phyloP scores from a whole-genome alignment of 2,888 invertebrate species.

The Hirtodrosophila trivittata region DNA sequence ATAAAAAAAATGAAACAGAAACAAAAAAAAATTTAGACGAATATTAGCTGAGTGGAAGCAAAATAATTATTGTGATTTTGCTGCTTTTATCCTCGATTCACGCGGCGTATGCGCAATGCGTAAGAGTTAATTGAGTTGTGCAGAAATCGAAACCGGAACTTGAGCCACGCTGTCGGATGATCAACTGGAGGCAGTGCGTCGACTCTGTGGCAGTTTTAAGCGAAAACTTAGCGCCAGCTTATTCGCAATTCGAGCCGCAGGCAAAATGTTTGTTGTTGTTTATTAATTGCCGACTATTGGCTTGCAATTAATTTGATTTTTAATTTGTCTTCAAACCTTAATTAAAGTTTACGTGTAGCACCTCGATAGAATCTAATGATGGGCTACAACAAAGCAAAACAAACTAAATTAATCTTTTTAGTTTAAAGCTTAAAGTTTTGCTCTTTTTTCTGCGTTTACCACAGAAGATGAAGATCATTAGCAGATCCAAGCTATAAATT shows the following conservation, averaged over 20 bases:
- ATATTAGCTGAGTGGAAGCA: too few species aligned
- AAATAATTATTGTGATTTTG: conserved; percentile 1
- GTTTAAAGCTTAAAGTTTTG: conserved; percentile 41
- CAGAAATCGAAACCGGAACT: too few species aligned
- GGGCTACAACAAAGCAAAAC: conserved; percentile 26
- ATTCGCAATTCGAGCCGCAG: conserved; percentile 27
- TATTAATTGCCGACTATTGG: conserved; percentile 39
- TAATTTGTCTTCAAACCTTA: conserved; percentile 41
- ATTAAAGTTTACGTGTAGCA: conserved; percentile 59
- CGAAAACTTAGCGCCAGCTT: conserved; percentile 13
- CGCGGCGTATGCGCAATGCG: conserved; percentile 42
- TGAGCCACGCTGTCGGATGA: conserved; percentile 12
- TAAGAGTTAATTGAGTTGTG: conserved; percentile 9
- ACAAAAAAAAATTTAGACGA: conserved; percentile 11
- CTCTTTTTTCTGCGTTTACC: conserved; percentile 15
- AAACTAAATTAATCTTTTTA: conserved; percentile 23
- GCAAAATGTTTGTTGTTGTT: conserved; percentile 24
- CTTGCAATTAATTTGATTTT: conserved; percentile 53
- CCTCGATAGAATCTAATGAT: conserved; percentile 51
- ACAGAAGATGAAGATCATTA: conserved; percentile 59
- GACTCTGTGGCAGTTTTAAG: conserved; percentile 45
- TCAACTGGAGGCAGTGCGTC: conserved; percentile 67
- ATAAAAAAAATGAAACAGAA: conserved; percentile 20
- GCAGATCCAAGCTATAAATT: conserved; percentile 63
- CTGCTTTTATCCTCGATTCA: conserved; percentile 32